Base-by-base conservation (phyloP, 2,888 invertebrate species). In the Pelosia muscerda region DNA sequence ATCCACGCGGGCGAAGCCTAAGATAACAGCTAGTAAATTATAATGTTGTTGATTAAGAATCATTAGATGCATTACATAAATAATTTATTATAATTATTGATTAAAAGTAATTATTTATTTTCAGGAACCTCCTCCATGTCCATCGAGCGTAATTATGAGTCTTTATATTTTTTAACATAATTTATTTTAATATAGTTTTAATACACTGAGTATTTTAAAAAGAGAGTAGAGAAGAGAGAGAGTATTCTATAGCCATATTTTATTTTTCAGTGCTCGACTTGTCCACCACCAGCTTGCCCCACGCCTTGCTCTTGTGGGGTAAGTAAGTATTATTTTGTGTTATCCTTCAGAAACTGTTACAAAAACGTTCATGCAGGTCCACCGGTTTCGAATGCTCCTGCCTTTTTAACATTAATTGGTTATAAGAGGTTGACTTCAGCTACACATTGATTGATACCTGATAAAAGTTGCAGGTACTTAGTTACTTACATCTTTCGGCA, bases 251-350 rank as follows among this genome's bases (percentile, higher is more conserved):
- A 10, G 0, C 10, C 1, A 19, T n/a, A 26, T 63, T 28, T 62
- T 54, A 31, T 13, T 59, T 84, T 78, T 65, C 73, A 87, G 87
- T 82, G 83, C 42, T 58, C 71, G 59, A 65, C 79, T 10, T 85
- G 83, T 67, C 77, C 80, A 28, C 81, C 56, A 76, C 81, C 78
- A n/a, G n/a, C n/a, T 49, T 49, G 49, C 63, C 75, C 80, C 23
- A 81, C 53, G 74, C 79, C 78, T 63, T 86, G 83, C 66, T 75
- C 53, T 26, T 86, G 87, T 73, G 86, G 85, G 84, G 88, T 88
- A 68, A 79, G 71, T 31, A 72, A 62, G 67, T 63, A 63, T 62
- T 58, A 34, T n/a, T 23, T 49, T 49, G 19, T 49, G n/a, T 9
- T 49, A 10, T 22, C 15, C 19, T 34, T 25, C 23, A 56, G 23